phyloP scores from a whole-genome alignment of 2,888 invertebrate genomes.

The Gisinianus flammeolus region DNA sequence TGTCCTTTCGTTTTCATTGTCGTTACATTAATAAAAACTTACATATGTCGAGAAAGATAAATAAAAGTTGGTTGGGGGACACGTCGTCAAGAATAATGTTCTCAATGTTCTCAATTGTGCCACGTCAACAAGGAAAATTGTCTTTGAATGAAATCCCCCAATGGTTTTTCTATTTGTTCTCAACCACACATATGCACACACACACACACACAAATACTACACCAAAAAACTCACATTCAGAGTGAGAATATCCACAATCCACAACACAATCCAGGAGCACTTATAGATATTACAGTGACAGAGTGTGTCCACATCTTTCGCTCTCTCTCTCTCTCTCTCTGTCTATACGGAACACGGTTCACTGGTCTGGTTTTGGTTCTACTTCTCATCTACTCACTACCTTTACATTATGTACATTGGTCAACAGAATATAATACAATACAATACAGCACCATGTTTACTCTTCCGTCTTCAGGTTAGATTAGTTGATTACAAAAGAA shows the following conservation, averaged over 20 bases:
- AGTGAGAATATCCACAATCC: no score
- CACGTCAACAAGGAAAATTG: conserved; percentile 33
- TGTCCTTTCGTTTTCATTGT: not conserved
- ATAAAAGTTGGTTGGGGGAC: conserved; percentile 33
- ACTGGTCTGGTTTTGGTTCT: not conserved
- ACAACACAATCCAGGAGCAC: no score
- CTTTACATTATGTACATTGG: no score
- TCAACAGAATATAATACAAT: no score
- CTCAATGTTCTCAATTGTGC: conserved; percentile 31
- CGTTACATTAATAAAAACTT: conserved; percentile 31
- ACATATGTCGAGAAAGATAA: conserved; percentile 29
- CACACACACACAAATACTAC: not conserved
- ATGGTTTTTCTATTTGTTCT: conserved; percentile 9
- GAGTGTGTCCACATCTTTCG: not conserved
- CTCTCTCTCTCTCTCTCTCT: not conserved
- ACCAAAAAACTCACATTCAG: no score
- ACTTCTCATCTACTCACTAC: no score
- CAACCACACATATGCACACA: not conserved
- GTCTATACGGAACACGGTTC: not conserved
- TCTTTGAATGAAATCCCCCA: conserved; percentile 36
- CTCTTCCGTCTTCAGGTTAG: conserved; percentile 6
- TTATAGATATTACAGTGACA: no score
- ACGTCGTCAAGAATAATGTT: conserved; percentile 37
- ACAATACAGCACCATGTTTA: no score
- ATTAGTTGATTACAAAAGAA: conserved; percentile 15